Evolutionary conservation across 1,140 invertebrate species (phyloP), one percentile per base, ranked within the genome.

Genomic region (Caenorhabditis latens): DNA sequence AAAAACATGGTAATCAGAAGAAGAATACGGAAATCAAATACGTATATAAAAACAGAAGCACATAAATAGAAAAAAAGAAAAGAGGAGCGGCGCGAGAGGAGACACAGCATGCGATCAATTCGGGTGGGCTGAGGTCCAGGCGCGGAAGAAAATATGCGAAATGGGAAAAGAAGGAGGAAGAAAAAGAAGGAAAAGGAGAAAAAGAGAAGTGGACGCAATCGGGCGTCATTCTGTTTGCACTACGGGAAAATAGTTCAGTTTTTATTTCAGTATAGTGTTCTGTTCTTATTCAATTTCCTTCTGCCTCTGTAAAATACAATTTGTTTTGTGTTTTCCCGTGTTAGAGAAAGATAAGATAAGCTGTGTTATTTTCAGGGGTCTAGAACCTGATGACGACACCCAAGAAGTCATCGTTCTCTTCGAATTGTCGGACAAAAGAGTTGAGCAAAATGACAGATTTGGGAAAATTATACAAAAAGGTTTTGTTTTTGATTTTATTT

Each of bases 101-200:
- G 14, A 79, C 14, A n/a, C 46, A 71, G 21, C 71, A 79, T 14
- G 21, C 71, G 71, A 79, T 79, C 71, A 79, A 79, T 79, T 79
- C 71, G 46, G 43, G 9, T 50, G 40, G 13, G n/a, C 24, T 53
- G 61, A 40, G 46, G 71, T 46, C 43, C 46, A 71, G 61, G 61
- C 61, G 61, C 61, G 32, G 65, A 71, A 71, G 65, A 46, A 42
- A 46, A 71, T 71, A 71, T 71, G 43, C 40, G 65, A 71, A 71
- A 71, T 46, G 19, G 65, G 11, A 58, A 58, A 58, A 58, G n/a
- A 63, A 21, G 32, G 24, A 8, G 24, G 24, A 14, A 21, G 61
- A 40, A 63, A 32, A n/a, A 58, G n/a, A 21, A 21, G 57, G 19
- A 21, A 58, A 58, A 21, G 8, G 16, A 21, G 57, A 63, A 53